A percentile compares a stretch with the other conserved stretches of the same genome.
Evolutionary conservation across 2,888 invertebrate genomes (phyloP).

Genomic region (Trilocha varians): DNA sequence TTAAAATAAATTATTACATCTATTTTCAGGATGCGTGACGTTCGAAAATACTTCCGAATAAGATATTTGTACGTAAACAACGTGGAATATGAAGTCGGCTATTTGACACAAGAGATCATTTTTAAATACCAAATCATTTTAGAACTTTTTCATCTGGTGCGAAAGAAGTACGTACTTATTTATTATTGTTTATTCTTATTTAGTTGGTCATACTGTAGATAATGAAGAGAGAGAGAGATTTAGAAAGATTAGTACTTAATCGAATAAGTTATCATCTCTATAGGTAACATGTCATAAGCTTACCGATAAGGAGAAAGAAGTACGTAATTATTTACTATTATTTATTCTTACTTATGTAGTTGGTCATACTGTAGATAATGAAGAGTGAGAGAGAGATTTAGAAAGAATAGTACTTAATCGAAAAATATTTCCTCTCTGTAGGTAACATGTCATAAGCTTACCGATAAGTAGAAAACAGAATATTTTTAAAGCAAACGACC

Average conservation of each 20-base stretch:
- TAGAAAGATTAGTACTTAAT: no score
- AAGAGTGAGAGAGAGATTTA: no score
- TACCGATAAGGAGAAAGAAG: conserved; percentile 5
- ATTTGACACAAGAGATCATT: conserved; percentile 27
- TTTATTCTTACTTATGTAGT: neutral
- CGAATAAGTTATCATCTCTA: no score
- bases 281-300: no score
- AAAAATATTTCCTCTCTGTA: no score
- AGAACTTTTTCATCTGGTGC: conserved; percentile 26
- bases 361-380: no score
- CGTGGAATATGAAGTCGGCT: conserved; percentile 32
- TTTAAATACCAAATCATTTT: conserved; percentile 27
- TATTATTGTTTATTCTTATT: neutral
- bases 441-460: no score
- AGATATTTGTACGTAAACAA: conserved; percentile 21
- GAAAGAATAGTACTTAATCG: no score
- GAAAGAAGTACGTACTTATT: neutral
- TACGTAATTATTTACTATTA: neutral
- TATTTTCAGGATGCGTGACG: conserved; percentile 17
- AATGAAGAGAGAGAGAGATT: no score
- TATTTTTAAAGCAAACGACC: no score
- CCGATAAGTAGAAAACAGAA: conserved; percentile 3
- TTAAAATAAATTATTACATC: neutral
- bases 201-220: no score
- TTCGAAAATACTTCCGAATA: conserved; percentile 14